phyloP scores from a whole-genome alignment of 1,140 invertebrate species.

The Drosophila repletoides region DNA sequence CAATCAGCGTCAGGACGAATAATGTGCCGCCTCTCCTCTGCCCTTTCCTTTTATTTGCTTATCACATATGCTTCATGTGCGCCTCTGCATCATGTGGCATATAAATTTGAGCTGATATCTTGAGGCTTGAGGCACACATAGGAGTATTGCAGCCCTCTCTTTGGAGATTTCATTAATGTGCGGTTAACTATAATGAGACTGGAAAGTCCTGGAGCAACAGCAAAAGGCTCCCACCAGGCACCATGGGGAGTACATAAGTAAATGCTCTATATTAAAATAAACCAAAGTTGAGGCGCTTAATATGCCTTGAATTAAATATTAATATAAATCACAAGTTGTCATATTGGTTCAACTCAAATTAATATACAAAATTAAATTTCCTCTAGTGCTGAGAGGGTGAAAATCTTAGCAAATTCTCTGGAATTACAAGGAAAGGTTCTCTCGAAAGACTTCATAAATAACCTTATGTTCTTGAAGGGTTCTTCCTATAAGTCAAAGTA shows the following conservation, averaged over 20 bases:
- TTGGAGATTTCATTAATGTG: constrained; percentile 72
- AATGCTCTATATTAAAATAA: neutral
- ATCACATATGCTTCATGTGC: constrained; percentile 37
- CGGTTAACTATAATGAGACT: constrained; percentile 72
- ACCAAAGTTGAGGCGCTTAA: constrained; percentile 4
- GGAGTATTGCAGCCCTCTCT: constrained; percentile 2
- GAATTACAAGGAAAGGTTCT: no score
- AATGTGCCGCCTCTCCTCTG: constrained; percentile 8
- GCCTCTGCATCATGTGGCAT: constrained; percentile 53
- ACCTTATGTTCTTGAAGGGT: no score
- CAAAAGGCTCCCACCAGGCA: constrained; percentile 16
- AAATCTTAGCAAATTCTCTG: no score
- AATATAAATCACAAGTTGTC: no score
- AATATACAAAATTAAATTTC: no score
- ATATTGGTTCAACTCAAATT: no score
- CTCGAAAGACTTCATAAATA: no score
- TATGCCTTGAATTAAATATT: constrained; percentile 13
- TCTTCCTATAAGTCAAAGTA: no score
- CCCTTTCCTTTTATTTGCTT: constrained; percentile 13
- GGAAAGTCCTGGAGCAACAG: constrained; percentile 15
- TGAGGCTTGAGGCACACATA: constrained; percentile 6
- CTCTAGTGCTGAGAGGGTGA: no score
- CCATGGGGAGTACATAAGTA: constrained; percentile 16
- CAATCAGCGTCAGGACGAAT: constrained; percentile 73
- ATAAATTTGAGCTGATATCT: constrained; percentile 65